These are phyloP conservation scores for Aphelinus atriplicis DNA, from an alignment of 1,140 invertebrate species.

Conservation along the genomic window DNA sequence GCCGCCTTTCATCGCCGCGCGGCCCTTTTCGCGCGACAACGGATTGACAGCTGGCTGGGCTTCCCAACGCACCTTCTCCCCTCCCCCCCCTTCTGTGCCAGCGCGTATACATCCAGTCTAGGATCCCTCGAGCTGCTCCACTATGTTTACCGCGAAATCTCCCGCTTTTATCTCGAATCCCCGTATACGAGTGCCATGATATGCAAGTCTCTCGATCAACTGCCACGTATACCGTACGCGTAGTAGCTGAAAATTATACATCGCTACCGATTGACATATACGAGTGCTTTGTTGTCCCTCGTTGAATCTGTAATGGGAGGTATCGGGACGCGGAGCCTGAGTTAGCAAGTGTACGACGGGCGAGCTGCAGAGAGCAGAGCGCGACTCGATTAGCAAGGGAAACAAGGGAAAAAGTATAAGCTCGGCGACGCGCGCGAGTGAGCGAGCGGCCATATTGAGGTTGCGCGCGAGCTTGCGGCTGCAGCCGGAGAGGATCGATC, in stretches of 20 bases:
- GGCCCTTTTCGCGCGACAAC: conserved; percentile 47
- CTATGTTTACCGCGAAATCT: no score
- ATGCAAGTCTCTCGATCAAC: no score
- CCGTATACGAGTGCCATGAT: no score
- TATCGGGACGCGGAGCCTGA: no score
- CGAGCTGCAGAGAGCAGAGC: conserved; percentile 23
- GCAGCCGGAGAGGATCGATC: conserved; percentile 54
- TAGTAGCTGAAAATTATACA: no score
- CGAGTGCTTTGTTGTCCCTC: no score
- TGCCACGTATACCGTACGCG: no score
- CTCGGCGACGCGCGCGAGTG: conserved; percentile 29
- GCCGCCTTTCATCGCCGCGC: conserved; percentile 42
- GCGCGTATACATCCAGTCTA: not conserved
- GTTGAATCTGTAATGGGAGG: no score
- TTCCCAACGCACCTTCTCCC: conserved; percentile 12
- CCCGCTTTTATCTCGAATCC: no score
- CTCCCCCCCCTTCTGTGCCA: not conserved
- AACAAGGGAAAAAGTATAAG: conserved; percentile 43
- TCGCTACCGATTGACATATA: no score
- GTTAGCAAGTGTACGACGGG: conserved; percentile 37
- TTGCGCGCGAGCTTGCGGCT: conserved; percentile 39
- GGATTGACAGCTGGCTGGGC: conserved; percentile 51
- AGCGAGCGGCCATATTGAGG: conserved; percentile 42
- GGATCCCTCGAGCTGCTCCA: no score
- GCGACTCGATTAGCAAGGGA: conserved; percentile 61